phyloP scores from a whole-genome alignment of 2,888 invertebrate genomes.

The Biston stratarius region DNA sequence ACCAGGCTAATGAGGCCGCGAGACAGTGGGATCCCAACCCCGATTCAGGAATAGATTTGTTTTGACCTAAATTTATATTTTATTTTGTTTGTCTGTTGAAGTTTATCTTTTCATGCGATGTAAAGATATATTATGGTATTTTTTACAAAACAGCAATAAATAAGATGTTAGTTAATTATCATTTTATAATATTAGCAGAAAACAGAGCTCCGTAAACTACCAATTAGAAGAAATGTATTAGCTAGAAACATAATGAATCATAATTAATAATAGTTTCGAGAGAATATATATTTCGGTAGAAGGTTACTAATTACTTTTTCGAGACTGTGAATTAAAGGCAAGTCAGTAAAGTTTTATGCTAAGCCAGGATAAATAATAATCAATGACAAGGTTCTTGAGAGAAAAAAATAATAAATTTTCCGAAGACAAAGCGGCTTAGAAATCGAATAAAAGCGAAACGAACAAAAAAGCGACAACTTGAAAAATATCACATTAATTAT shows the following conservation, averaged over 20 bases:
- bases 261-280: not conserved
- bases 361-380: conserved; percentile 13
- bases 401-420: conserved; percentile 42
- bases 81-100: conserved; percentile 5
- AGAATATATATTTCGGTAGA: not conserved
- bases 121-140: not conserved
- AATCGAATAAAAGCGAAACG: conserved; percentile 46
- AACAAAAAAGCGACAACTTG: conserved; percentile 58
- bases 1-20: conserved; percentile 32
- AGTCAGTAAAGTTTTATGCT: not conserved
- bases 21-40: conserved; percentile 33
- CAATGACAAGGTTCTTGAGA: conserved; percentile 30
- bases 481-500: conserved; percentile 80
- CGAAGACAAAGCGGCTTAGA: conserved; percentile 44
- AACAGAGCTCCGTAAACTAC: not conserved
- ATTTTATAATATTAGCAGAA: conserved; percentile 1
- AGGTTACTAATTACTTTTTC: not conserved
- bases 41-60: conserved; percentile 25
- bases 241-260: conserved; percentile 12
- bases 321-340: not conserved
- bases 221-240: not conserved
- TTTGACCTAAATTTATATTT: conserved; percentile 11
- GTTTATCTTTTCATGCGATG: not conserved
- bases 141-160: not conserved
- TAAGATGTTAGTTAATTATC: not conserved